These are phyloP conservation scores for Ondatra zibethicus DNA, from an alignment of 2,113 vertebrate genomes.

Conservation along the genomic window DNA sequence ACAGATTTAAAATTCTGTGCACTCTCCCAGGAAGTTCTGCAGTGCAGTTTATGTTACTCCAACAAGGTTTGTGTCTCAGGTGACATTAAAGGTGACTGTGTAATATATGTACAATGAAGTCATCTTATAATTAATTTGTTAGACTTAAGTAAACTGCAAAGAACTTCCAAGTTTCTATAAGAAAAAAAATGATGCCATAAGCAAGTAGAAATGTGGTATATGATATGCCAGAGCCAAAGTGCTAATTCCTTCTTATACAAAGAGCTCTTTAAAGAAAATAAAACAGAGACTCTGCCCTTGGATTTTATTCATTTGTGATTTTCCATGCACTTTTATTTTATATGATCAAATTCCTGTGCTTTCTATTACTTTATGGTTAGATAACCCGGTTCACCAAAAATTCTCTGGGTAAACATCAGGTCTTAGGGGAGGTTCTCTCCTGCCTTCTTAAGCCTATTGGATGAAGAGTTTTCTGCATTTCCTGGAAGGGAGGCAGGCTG, in stretches of 20 bases:
- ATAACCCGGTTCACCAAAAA: neutral
- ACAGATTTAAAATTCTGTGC: neutral
- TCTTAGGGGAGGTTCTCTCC: neutral
- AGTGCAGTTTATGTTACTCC: constrained; percentile 6
- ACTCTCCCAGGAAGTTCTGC: neutral
- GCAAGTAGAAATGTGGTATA: neutral
- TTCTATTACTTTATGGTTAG: neutral
- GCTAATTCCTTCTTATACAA: constrained; percentile 47
- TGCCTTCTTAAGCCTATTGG: neutral
- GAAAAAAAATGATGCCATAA: neutral
- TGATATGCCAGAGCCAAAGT: neutral
- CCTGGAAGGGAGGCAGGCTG: neutral
- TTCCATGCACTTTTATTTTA: neutral
- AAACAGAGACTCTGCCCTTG: constrained; percentile 4
- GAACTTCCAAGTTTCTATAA: neutral
- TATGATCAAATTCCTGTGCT: neutral
- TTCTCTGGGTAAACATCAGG: neutral
- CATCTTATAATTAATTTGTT: constrained; percentile 68
- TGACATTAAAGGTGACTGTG: constrained; percentile 63
- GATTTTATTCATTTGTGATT: constrained; percentile 2
- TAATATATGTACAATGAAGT: constrained; percentile 50
- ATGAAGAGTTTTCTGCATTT: neutral
- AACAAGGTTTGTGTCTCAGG: constrained; percentile 49
- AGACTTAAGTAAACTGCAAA: constrained; percentile 13
- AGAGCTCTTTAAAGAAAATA: constrained; percentile 48